Base-by-base conservation (phyloP, 2,113 vertebrate genomes). In the Theropithecus gelada region DNA sequence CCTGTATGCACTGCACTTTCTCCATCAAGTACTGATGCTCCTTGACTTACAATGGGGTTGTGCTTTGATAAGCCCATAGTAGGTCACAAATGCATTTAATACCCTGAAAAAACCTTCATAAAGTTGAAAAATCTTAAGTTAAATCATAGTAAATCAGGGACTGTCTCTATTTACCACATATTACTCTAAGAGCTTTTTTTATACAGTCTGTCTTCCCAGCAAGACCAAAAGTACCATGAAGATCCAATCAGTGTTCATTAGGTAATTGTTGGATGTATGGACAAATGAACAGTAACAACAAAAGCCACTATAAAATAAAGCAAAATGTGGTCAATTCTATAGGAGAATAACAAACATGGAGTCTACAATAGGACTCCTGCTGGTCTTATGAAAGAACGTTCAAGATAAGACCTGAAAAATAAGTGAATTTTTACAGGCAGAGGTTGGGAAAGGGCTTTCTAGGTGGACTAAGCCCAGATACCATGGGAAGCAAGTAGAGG, bases 261-360 rank as follows among this genome's bases (percentile, higher is more conserved):
- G 43, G 73, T 95, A 84, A 73, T 75, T 87, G 4, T 30, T 91
- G 61, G 87, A 55, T 93, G 59, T 48, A 23, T 83, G 64, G 45
- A 35, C 7, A 48, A 90, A 96, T 27, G 30, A 64, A 64, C 61
- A 32, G 6, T 5, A 78, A 76, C 13, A 82, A 82, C 9, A 64
- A 82, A 89, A 64, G 38, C 32, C 30, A 55, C 22, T 76, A 18
- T 27, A 88, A 90, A 97, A 87, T 50, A 86, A 91, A 95, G 48
- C 45, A 91, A 96, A 96, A 48, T 16, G 25, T 84, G 52, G 45
- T n/a, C 32, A 86, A 79, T 23, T 23, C 32, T 85, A 70, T 8
- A 23, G 12, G 14, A 83, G 48, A 92, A 70, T 68, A 66, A 48
- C 32, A 90, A 85, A 35, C 2, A 25, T 87, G 50, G 20, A 57